Evolutionary conservation across 2,113 vertebrate genomes (phyloP), one percentile per base, ranked within the genome.

Genomic region (Ophiodon elongatus): DNA sequence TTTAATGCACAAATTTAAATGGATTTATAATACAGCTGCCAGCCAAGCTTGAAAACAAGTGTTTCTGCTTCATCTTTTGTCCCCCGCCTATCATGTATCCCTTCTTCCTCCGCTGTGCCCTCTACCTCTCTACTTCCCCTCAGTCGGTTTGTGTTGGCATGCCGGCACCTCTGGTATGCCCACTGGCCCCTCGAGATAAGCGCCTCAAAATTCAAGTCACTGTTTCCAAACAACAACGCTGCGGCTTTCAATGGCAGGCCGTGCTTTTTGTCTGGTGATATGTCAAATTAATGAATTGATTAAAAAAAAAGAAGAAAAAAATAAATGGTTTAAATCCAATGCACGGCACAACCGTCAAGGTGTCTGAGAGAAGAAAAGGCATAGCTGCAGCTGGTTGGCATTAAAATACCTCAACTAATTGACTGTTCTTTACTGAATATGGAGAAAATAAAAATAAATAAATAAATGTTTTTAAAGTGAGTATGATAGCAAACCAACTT

Each of bases 1-100:
- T 86, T 76, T 76, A 52, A 64, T 83, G 84, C 73, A 67, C 75
- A 79, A 63, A 84, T 52, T 62, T 66, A 84, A 66, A 83, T 71
- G 39, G 66, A 41, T 81, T 83, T 77, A n/a, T 74, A 80, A 87
- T 54, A 67, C 50, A 84, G 74, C 41, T 69, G 74, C 70, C 77
- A 84, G 80, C 75, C 73, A 63, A 65, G 84, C 78, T 83, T 86
- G 83, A 90, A 90, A 89, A 86, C 8, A 84, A 80, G 66, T 14
- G 67, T 79, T 65, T 45, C 47, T 76, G 76, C 73, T 76, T 83
- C 65, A 71, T 88, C 60, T 71, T 47, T 41, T 21, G 66, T 62
- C 41, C 23, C 39, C 33, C 54, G 31, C 60, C 39, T 62, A 54
- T 92, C 76, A 59, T 21, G 65, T 66, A 78, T 78, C 76, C 74